A percentile compares a stretch with the other conserved stretches of the same genome.
phyloP scores from a whole-genome alignment of 2,113 vertebrate genomes.

The Oophaga pumilio region DNA sequence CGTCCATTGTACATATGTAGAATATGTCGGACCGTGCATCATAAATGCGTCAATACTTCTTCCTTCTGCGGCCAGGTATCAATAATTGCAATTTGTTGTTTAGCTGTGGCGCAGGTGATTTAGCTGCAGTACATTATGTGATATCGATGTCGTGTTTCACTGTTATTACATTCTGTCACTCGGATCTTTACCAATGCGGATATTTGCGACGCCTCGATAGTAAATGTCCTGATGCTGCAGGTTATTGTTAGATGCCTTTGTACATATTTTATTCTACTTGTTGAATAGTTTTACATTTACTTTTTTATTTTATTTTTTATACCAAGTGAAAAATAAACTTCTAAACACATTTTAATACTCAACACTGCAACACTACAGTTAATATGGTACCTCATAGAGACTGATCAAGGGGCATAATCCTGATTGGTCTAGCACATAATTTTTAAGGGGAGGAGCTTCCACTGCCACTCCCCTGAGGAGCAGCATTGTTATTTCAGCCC shows the following conservation, averaged over 20 bases:
- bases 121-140: not conserved
- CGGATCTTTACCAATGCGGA: not conserved
- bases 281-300: not conserved
- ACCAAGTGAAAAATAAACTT: not conserved
- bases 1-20: not conserved
- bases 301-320: not conserved
- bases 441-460: too few relatives aligned
- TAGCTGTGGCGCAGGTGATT: not conserved
- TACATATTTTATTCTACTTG: not conserved
- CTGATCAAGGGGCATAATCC: too few relatives aligned
- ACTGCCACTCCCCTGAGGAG: too few relatives aligned
- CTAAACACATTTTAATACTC: not conserved
- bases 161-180: conserved; percentile 1
- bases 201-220: too few relatives aligned
- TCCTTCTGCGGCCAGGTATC: not conserved
- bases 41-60: not conserved
- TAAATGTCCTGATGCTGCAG: not conserved
- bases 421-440: too few relatives aligned
- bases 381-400: too few relatives aligned
- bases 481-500: too few relatives aligned
- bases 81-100: conserved; percentile 16
- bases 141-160: conserved; percentile 14
- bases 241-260: not conserved
- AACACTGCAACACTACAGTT: too few relatives aligned
- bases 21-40: not conserved